phyloP scores from a whole-genome alignment of 2,888 invertebrate species.

The Melinaea marsaeus region DNA sequence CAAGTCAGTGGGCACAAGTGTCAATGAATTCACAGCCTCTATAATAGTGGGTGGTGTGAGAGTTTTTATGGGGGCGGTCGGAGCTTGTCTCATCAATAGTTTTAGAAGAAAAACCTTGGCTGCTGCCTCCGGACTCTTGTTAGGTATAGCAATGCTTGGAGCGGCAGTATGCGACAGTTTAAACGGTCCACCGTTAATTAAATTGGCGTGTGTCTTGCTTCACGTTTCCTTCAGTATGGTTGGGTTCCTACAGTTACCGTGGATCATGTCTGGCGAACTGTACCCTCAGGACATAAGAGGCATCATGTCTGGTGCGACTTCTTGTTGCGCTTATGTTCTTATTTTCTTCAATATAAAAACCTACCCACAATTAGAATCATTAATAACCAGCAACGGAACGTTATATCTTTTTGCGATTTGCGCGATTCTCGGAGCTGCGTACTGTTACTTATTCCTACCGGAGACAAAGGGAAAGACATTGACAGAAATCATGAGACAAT shows the following conservation, averaged over 20 bases:
- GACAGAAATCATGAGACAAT: constrained; percentile 81
- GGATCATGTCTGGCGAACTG: constrained; percentile 86
- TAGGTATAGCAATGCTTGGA: constrained; percentile 81
- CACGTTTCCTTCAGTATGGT: constrained; percentile 86
- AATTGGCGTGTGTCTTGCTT: constrained; percentile 79
- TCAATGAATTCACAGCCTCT: constrained; percentile 82
- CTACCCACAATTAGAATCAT: constrained; percentile 79
- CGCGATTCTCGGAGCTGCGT: constrained; percentile 79
- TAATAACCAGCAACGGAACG: constrained; percentile 80
- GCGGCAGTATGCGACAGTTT: constrained; percentile 79
- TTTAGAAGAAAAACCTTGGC: constrained; percentile 81
- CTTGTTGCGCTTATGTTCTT: constrained; percentile 82
- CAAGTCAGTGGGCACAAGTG: constrained; percentile 80
- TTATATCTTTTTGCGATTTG: constrained; percentile 80
- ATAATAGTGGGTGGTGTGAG: constrained; percentile 83
- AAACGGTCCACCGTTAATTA: constrained; percentile 67
- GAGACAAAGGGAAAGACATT: constrained; percentile 84
- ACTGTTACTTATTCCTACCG: constrained; percentile 79
- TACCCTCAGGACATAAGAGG: constrained; percentile 83
- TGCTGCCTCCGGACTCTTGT: constrained; percentile 80
- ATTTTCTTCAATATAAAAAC: constrained; percentile 85
- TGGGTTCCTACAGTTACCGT: constrained; percentile 84
- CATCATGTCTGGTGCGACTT: constrained; percentile 83
- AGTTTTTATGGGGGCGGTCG: constrained; percentile 81
- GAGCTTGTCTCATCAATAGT: constrained; percentile 81